phyloP scores from a whole-genome alignment of 2,888 invertebrate species.

The Xanthia togata region DNA sequence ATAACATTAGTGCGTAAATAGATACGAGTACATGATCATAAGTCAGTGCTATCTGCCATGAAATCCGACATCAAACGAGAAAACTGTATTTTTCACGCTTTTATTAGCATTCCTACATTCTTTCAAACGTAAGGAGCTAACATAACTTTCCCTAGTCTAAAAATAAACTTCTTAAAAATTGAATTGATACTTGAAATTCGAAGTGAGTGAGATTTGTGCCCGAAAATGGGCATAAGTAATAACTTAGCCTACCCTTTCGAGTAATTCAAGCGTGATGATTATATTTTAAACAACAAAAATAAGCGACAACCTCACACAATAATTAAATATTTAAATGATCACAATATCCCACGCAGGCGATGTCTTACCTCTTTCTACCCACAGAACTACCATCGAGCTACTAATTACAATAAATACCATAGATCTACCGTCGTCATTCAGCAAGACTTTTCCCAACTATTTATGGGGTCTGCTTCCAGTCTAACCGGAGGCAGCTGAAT shows the following conservation, averaged over 20 bases:
- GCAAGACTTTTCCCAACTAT: no score
- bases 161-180: not conserved
- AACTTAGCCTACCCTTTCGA: not conserved
- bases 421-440: no score
- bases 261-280: no score
- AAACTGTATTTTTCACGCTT: not conserved
- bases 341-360: constrained; percentile 11
- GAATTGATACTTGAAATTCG: not conserved
- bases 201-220: not conserved
- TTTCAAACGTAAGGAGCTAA: not conserved
- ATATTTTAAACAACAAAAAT: not conserved
- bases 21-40: not conserved
- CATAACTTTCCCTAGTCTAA: not conserved
- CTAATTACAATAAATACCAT: no score
- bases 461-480: no score
- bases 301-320: constrained; percentile 1
- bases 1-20: not conserved
- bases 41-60: not conserved
- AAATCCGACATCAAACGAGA: not conserved
- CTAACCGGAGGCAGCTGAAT: no score
- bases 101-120: not conserved
- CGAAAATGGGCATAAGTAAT: not conserved
- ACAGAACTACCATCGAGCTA: no score
- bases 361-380: constrained; percentile 5
- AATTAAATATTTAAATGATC: constrained; percentile 6